Evolutionary conservation across 2,797 vertebrate species (phyloP), one percentile per base, ranked within the genome.

Genomic region (Threskiornis aethiopicus): DNA sequence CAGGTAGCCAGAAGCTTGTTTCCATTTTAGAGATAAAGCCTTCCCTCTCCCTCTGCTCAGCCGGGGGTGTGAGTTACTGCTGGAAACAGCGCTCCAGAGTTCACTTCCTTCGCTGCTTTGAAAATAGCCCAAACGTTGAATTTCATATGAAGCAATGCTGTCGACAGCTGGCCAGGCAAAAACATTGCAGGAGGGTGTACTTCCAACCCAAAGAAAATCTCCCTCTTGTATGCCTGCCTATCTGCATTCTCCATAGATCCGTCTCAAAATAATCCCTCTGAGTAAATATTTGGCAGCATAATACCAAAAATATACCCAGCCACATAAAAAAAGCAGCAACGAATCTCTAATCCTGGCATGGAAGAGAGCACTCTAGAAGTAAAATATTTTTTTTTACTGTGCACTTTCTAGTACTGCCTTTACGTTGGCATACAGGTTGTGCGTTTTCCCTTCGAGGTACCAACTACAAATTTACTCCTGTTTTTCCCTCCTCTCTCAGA

Each of bases 81-180:
- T 94, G 52, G 35, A 37, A 93, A 72, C 41, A 39, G 54, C 5
- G 6, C 52, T 83, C 21, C 35, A 31, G 62, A 58, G 29, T 55
- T 80, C 28, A 15, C 37, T 54, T 78, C 73, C 54, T 93, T 52
- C 9, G 2, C 61, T 61, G 42, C 54, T 42, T 78, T 35, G 62
- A 47, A 82, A 94, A 87, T 62, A 41, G 8, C 35, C 69, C 25
- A 47, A 70, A 76, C 4, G 6, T 6, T 10, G 52, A 59, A 75
- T 92, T 90, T 93, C 79, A 11, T 13, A 44, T 46, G 93, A 95
- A 87, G 94, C 93, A 97, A 96, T 95, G 89, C 96, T 97, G 97
- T 92, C 93, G 29, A 95, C 93, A 95, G 86, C 95, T 97, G 96
- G 96, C 55, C 90, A 89, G 65, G 86, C 73, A 78, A 91, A 91